Percentiles rank a stretch among this genome's conserved stretches.
Conservation (phyloP, 2,888 invertebrate genomes). For the Chesias legatella region DNA sequence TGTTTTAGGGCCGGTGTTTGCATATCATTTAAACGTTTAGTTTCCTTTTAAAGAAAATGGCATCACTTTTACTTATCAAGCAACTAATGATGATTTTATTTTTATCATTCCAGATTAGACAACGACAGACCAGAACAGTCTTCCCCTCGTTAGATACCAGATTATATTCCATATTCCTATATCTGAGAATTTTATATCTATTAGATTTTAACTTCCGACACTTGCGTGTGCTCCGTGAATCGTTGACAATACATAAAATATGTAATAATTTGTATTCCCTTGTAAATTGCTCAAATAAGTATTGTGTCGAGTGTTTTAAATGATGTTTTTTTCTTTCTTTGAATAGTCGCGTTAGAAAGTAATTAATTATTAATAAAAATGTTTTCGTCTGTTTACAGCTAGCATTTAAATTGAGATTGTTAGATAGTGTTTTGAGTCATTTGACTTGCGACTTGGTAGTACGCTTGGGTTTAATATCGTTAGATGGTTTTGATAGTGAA, state of each 20-base stretch:
- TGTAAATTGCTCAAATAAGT: conserved; percentile 74
- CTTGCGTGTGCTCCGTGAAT: conserved; percentile 59
- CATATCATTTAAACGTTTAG: no score
- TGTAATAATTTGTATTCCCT: conserved; percentile 65
- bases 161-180: conserved; percentile 74
- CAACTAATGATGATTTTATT: conserved; percentile 2
- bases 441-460: conserved; percentile 16
- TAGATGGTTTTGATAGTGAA: conserved; percentile 11
- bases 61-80: no score
- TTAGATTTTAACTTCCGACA: conserved; percentile 59
- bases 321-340: conserved; percentile 33
- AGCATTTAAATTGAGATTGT: conserved; percentile 25
- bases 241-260: conserved; percentile 74
- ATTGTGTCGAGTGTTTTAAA: conserved; percentile 40
- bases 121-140: conserved; percentile 76
- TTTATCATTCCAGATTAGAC: conserved; percentile 57
- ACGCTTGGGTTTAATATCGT: neutral
- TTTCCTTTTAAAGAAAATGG: no score
- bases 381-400: conserved; percentile 16
- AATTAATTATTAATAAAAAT: conserved; percentile 10
- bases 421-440: conserved; percentile 18
- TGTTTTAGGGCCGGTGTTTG: no score
- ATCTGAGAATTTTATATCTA: conserved; percentile 71
- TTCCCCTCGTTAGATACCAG: conserved; percentile 75
- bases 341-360: conserved; percentile 25